Base-by-base conservation (phyloP, 1,140 invertebrate genomes). In the Elymnias hypermnestra region DNA sequence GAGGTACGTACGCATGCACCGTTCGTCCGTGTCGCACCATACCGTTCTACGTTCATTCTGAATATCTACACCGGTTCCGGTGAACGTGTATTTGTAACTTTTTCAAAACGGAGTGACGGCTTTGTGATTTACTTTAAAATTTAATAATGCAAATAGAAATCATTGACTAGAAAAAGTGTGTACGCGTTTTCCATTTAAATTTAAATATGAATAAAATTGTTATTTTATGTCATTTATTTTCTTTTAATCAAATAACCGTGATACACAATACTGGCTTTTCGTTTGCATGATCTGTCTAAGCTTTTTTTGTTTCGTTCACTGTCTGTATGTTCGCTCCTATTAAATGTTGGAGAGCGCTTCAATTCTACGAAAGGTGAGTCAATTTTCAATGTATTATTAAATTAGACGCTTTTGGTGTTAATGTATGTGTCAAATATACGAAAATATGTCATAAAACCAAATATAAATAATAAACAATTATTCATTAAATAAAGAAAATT, bases 1-100 rank as follows among this genome's bases (percentile, higher is more conserved):
- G 53, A 76, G 61, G 76, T 83, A 82, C 66, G 73, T 71, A 66
- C 60, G 71, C 74, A 70, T 70, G 65, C 69, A 57, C 58, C 58
- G 57, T 45, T 53, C 51, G 54, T 51, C 56, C 46, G 54, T 51
- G 49, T 49, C 54, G 50, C 61, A 50, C 54, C 35, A 48, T 28
- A 25, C 42, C 19, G 39, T 42, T 62, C 45, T 28, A 25, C 49
- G 47, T 40, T 50, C 49, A 42, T 38, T 45, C 23, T 42, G 17
- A 53, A 47, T 29, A 55, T 26, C 50, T 26, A 53, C 45, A 47
- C 52, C 48, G 51, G 53, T 25, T 22, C 22, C 26, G 12, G 19
- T 18, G 18, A 42, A 18, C 35, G 52, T 40, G 45, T 35, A 26
- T 41, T 42, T n/a, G 13, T 19, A 9, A 28, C 14, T 40, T 15